Percentiles rank a stretch among this genome's conserved stretches.
phyloP scores from a whole-genome alignment of 1,140 invertebrate genomes.

The Zelostemma sp. region DNA sequence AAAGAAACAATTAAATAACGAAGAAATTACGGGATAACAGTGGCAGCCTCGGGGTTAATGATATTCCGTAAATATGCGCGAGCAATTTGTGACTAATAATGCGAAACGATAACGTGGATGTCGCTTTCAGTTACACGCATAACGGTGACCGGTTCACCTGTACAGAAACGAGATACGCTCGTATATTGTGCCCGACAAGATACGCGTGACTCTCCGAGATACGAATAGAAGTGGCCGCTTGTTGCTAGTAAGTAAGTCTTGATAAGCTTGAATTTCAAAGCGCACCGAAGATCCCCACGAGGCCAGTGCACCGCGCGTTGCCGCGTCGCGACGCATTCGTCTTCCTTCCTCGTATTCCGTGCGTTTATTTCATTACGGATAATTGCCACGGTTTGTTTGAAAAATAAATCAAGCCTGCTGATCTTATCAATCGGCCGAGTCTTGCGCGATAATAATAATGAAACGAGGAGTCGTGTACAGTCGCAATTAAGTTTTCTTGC shows the following conservation, averaged over 20 bases:
- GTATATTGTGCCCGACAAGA: slow-evolving; percentile 16
- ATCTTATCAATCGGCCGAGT: no score
- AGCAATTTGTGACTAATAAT: slow-evolving; percentile 1
- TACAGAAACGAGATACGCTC: slow-evolving; percentile 20
- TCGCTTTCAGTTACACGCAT: slow-evolving; percentile 8
- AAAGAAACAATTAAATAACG: no score
- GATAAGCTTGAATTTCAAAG: slow-evolving; percentile 39
- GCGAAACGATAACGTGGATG: slow-evolving; percentile 11
- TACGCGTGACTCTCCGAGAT: slow-evolving; percentile 41
- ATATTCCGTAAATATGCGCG: background rate
- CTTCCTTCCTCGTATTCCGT: slow-evolving; percentile 13
- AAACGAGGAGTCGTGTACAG: no score
- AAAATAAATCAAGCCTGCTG: no score
- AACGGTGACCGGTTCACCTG: slow-evolving; percentile 38
- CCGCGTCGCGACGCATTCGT: slow-evolving; percentile 9
- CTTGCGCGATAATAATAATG: no score
- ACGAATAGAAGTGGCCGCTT: slow-evolving; percentile 27
- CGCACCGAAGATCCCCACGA: slow-evolving; percentile 19
- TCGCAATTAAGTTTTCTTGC: no score
- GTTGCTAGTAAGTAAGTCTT: slow-evolving; percentile 31
- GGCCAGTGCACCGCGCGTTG: slow-evolving; percentile 15
- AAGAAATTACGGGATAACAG: no score
- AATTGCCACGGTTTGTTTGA: background rate
- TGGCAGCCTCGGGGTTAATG: background rate
- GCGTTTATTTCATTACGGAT: background rate